Base-by-base conservation (phyloP, 2,888 invertebrate species). In the Agrochola lychnidis region DNA sequence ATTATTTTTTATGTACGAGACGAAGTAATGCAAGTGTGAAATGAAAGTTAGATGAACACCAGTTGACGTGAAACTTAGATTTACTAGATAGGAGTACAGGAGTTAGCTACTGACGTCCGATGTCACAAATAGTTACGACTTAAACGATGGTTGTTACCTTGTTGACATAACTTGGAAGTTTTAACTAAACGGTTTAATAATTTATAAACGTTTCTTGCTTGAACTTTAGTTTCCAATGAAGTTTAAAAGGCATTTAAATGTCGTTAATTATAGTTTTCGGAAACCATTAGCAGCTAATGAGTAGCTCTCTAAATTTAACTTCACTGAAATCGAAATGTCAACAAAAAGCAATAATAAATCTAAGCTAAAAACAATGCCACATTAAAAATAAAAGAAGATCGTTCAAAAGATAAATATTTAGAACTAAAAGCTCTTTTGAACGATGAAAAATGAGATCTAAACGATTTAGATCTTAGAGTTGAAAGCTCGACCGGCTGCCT, bases 21-120 rank as follows among this genome's bases (percentile, higher is more conserved):
- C 79, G 64, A 70, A 67, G 73, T 89, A 89, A 89, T 81, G 82
- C 81, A 87, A 30, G 90, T 91, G 90, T 90, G 90, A 92, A 92
- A 92, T 90, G 91, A 90, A 90, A 91, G 89, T 88, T 77, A 78
- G 63, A 80, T 83, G 82, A 79, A 72, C 64, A 75, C 69, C 56
- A 42, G 78, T 80, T 82, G 73, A 81, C 73, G 79, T 80, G 56
- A 77, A 83, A 78, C 79, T 81, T 72, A 87, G 83, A 86, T 87
- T 69, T 62, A 63, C 70, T 79, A 78, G 79, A 87, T 85, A 78
- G 12, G n/a, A n/a, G 25, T 70, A 53, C 56, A 40, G 42, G n/a
- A 61, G 64, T 59, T 67, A 53, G 81, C 80, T 87, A 67, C 81
- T 74, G 87, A 69, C 40, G 56, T 56, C 36, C 68, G 66, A 67